Base-by-base conservation (phyloP, 2,113 vertebrate species). In the Theristicus caerulescens region DNA sequence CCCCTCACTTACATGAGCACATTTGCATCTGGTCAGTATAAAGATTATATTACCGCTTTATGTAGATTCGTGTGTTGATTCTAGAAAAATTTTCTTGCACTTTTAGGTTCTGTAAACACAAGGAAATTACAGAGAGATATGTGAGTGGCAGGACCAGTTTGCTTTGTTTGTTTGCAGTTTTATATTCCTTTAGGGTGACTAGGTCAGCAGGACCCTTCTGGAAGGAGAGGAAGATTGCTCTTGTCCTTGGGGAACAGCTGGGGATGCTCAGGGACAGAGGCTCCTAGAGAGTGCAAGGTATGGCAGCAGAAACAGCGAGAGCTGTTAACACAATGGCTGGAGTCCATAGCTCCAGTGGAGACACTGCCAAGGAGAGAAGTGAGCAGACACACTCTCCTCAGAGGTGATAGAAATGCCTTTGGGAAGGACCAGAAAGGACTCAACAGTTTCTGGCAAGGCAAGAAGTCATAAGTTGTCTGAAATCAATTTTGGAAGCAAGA, bases 301-400 rank as follows among this genome's bases (percentile, higher is more conserved):
- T 0, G 4, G 46, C 73, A 76, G 61, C 21, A 76, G 62, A 59
- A 65, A 40, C 1, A 0, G 15, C 1, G 0, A 79, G 57, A 61
- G n/a, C 67, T 65, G 27, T 64, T 64, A 21, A 32, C 14, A 9
- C 20, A 42, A 13, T 5, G 7, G 27, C n/a, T 38, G 79, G 57
- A 64, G 57, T 21, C 40, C 57, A 29, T 2, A 46, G 51, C 32
- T 76, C 29, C 64, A 36, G n/a, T 9, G 7, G 18, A 29, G 16
- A 69, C 25, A 16, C 9, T 26, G 32, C 29, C 3, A 1, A 71
- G 57, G 46, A 24, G 14, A 85, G 26, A 21, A 34, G 11, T 24
- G 49, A 72, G 47, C 40, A 51, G 47, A 19, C 11, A 62, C 0
- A 0, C 24, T 55, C 22, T 61, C 31, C 82, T 58, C 36, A 73